phyloP scores from a whole-genome alignment of 2,113 vertebrate species.

The Nymphicus hollandicus region DNA sequence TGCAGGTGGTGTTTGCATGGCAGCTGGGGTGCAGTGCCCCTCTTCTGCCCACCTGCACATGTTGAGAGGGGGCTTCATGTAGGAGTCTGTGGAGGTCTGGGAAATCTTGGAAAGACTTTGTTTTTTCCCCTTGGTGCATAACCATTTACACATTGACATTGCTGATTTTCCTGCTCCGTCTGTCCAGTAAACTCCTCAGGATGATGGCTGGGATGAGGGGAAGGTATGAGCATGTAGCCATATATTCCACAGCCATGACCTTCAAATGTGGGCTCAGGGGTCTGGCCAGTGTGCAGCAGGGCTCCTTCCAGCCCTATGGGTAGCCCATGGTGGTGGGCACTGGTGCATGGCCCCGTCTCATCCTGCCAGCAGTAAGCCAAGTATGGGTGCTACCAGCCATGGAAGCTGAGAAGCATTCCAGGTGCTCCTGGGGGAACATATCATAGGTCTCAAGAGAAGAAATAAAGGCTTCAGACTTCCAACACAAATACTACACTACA shows the following conservation, averaged over 20 bases:
- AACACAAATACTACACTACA: neutral
- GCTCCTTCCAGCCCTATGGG: neutral
- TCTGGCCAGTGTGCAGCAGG: neutral
- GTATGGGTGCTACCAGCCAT: neutral
- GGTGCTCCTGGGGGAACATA: neutral
- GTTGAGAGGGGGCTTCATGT: neutral
- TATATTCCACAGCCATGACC: neutral
- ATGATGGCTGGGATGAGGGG: neutral
- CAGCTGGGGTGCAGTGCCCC: neutral
- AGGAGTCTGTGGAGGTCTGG: neutral
- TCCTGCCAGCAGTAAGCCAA: neutral
- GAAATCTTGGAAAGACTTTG: neutral
- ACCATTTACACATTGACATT: neutral
- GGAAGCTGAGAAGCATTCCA: neutral
- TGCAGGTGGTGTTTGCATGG: neutral
- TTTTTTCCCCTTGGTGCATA: neutral
- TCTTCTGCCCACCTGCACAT: neutral
- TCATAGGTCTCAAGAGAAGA: neutral
- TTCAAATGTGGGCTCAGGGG: neutral
- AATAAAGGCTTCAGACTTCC: neutral
- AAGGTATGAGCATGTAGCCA: neutral
- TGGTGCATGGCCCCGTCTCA: neutral
- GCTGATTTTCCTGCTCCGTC: neutral
- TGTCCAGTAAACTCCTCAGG: neutral
- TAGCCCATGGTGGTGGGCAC: neutral